These are phyloP conservation scores for Chrysolina oricalcia DNA, from an alignment of 2,888 invertebrate genomes.

Conservation along the genomic window DNA sequence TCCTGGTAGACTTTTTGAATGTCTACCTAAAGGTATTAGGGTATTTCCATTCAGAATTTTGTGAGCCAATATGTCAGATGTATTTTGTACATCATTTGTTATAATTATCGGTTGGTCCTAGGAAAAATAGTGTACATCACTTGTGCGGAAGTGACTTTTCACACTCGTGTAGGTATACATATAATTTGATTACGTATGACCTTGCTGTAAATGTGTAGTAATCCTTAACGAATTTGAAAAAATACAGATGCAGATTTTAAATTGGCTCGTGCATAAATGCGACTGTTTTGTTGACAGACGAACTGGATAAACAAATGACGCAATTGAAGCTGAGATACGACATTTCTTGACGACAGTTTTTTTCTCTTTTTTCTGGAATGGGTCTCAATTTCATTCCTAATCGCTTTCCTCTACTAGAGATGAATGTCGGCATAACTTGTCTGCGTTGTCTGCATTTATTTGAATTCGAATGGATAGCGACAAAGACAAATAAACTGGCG, in stretches of 20 bases:
- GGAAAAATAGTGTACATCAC: too few relatives aligned
- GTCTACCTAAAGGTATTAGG: too few relatives aligned
- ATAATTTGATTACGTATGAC: not conserved
- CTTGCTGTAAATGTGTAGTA: conserved; percentile 15
- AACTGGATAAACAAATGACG: conserved; percentile 17
- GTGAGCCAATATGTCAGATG: too few relatives aligned
- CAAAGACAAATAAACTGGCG: not conserved
- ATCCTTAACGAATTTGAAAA: conserved; percentile 14
- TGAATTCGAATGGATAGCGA: not conserved
- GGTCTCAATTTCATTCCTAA: not conserved
- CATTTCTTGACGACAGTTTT: not conserved
- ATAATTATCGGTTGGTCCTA: too few relatives aligned
- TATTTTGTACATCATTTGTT: too few relatives aligned
- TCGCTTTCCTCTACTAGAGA: too few relatives aligned
- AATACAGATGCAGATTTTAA: conserved; percentile 13
- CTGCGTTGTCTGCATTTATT: too few relatives aligned
- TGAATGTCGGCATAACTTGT: too few relatives aligned
- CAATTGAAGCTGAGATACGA: not conserved
- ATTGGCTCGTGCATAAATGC: conserved; percentile 18
- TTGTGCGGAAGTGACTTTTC: too few relatives aligned
- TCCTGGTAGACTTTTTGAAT: too few relatives aligned
- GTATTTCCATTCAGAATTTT: too few relatives aligned
- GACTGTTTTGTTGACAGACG: conserved; percentile 10
- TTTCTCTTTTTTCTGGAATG: not conserved
- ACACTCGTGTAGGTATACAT: too few relatives aligned